Percentiles rank a stretch among this genome's conserved stretches.
Conservation (phyloP, 2,888 invertebrate species). For the Aradus depressus region DNA sequence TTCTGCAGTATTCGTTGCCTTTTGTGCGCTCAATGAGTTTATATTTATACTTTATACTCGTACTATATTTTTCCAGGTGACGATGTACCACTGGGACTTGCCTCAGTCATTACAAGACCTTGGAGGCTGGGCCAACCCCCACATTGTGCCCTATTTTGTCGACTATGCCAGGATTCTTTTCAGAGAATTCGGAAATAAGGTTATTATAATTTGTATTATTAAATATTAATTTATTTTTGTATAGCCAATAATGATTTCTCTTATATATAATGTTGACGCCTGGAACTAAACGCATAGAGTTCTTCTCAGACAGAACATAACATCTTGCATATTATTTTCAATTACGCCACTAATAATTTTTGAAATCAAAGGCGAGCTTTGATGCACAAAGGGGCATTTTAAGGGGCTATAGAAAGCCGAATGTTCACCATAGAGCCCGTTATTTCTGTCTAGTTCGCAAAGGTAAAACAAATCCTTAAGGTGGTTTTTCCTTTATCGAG, state of each 20-base stretch:
- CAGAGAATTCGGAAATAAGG: conserved; percentile 49
- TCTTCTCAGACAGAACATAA: no score
- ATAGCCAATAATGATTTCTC: neutral
- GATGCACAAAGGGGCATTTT: no score
- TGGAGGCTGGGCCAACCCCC: conserved; percentile 49
- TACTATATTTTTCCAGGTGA: conserved; percentile 37
- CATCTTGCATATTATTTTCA: no score
- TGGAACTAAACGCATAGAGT: no score
- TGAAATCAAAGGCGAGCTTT: no score
- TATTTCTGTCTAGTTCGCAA: no score
- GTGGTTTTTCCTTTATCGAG: no score
- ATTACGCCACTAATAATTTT: no score
- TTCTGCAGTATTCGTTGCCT: neutral
- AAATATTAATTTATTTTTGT: neutral
- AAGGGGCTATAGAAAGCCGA: no score
- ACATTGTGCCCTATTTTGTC: conserved; percentile 44
- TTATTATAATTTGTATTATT: conserved; percentile 34
- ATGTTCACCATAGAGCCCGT: no score
- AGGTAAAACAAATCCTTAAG: no score
- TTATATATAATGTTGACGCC: neutral
- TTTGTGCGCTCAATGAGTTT: conserved; percentile 40
- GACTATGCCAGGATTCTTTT: conserved; percentile 51
- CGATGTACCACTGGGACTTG: conserved; percentile 60
- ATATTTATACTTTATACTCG: conserved; percentile 39
- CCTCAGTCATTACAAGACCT: conserved; percentile 52